Conservation (phyloP, 2,797 vertebrate genomes). For the Geotrypetes seraphini region DNA sequence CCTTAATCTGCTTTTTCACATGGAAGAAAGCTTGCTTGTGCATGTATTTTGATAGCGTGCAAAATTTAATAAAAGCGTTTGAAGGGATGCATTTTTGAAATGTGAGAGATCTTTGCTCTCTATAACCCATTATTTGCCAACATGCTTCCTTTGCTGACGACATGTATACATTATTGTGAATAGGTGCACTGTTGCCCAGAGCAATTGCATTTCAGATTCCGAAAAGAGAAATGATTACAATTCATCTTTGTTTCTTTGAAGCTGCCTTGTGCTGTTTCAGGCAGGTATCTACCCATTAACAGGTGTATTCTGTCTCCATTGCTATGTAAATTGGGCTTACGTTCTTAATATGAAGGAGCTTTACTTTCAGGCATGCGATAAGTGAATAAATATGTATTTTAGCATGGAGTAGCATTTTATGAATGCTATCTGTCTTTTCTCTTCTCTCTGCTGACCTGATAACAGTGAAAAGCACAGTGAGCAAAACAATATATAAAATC, state of each 20-base stretch:
- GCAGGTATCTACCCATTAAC: not conserved
- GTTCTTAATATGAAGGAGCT: not conserved
- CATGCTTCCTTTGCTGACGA: too few species aligned
- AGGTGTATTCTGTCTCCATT: slow-evolving; percentile 4
- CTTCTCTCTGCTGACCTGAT: slow-evolving; percentile 10
- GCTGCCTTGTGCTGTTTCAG: not conserved
- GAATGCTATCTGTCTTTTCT: slow-evolving; percentile 17
- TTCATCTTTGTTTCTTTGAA: slow-evolving; percentile 5
- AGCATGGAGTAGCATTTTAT: slow-evolving; percentile 21
- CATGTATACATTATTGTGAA: too few species aligned
- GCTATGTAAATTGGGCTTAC: not conserved
- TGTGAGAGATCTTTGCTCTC: too few species aligned
- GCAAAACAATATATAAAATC: slow-evolving; percentile 6
- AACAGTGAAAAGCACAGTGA: slow-evolving; percentile 14
- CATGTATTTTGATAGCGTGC: too few species aligned
- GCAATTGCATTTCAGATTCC: too few species aligned
- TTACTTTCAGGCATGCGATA: slow-evolving; percentile 10
- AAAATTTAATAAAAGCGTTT: too few species aligned
- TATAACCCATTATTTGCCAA: too few species aligned
- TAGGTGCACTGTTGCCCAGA: too few species aligned
- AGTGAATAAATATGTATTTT: slow-evolving; percentile 13
- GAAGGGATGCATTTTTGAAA: too few species aligned
- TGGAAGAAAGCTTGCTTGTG: too few species aligned
- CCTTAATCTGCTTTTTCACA: too few species aligned
- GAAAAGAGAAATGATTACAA: slow-evolving; percentile 6